phyloP scores from a whole-genome alignment of 2,113 vertebrate genomes.

The Oxyruncus cristatus region DNA sequence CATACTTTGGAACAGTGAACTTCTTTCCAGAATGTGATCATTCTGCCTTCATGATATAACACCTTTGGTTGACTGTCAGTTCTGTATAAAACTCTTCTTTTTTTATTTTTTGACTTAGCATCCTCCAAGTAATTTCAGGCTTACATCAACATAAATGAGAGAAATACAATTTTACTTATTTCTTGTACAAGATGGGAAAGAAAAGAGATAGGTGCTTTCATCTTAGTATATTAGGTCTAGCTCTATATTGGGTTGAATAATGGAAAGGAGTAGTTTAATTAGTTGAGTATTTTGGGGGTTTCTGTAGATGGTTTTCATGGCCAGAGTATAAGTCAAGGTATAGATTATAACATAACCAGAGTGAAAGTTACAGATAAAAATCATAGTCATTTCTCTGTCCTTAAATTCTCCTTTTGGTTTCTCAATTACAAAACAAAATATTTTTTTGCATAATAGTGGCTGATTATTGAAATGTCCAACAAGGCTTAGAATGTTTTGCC shows the following conservation, averaged over 20 bases:
- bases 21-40: not conserved
- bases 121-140: not conserved
- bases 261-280: not conserved
- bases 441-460: not conserved
- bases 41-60: not conserved
- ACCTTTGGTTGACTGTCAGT: not conserved
- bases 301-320: not conserved
- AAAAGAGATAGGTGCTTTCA: not conserved
- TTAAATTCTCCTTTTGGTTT: conserved; percentile 12
- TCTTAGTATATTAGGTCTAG: not conserved
- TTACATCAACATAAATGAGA: not conserved
- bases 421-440: not conserved
- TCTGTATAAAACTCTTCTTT: not conserved
- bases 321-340: not conserved
- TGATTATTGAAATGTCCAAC: not conserved
- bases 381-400: not conserved
- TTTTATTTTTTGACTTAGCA: not conserved
- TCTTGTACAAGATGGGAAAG: not conserved
- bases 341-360: not conserved
- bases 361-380: not conserved
- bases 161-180: not conserved
- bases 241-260: not conserved
- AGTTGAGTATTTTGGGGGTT: not conserved
- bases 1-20: not conserved
- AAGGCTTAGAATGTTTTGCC: not conserved